Conservation (phyloP, 2,888 invertebrate genomes). For the Plebejus anna region DNA sequence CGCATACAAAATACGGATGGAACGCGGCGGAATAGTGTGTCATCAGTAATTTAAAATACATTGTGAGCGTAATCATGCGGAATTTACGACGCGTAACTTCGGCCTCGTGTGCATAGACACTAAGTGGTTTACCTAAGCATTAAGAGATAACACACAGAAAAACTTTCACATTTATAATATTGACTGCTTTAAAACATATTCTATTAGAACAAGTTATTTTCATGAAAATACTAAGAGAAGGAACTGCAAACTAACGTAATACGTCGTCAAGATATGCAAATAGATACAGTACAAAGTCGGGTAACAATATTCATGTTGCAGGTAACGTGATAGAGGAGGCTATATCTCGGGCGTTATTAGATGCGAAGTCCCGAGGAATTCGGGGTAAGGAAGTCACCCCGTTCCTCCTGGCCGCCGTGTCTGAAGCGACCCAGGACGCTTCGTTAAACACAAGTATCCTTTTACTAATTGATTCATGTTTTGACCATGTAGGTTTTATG, state of each 20-base stretch:
- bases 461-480: conserved; percentile 44
- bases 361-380: conserved; percentile 81
- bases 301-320: conserved; percentile 41
- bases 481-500: background rate
- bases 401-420: conserved; percentile 89
- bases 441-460: conserved; percentile 93
- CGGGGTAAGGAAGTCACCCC: conserved; percentile 95
- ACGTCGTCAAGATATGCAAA: background rate
- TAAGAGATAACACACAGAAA: too few relatives aligned
- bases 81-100: too few relatives aligned
- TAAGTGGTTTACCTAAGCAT: too few relatives aligned
- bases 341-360: conserved; percentile 84
- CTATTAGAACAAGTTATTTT: too few relatives aligned
- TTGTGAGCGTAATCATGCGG: too few relatives aligned
- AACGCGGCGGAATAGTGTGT: too few relatives aligned
- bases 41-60: too few relatives aligned
- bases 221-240: background rate
- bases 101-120: too few relatives aligned
- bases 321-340: conserved; percentile 82
- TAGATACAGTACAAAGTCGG: background rate
- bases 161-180: too few relatives aligned
- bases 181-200: too few relatives aligned
- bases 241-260: background rate
- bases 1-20: too few relatives aligned
- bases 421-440: conserved; percentile 88